A percentile compares a stretch with the other conserved stretches of the same genome.
Conservation (phyloP, 2,113 vertebrate genomes). For the Glareola pratincola region DNA sequence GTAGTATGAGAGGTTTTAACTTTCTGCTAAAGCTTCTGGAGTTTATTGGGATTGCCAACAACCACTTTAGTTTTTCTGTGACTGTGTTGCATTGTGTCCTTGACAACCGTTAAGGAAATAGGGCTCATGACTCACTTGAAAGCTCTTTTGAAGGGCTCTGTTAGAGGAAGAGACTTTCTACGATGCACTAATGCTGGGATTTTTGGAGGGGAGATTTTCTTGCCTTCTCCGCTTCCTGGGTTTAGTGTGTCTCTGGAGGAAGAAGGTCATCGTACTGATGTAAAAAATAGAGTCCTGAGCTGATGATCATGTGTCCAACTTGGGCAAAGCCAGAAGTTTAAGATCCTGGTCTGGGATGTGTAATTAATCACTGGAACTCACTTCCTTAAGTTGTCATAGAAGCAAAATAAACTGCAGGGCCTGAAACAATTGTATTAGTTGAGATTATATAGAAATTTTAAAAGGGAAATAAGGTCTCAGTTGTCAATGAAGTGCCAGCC, state of each 20-base stretch:
- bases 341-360: neutral
- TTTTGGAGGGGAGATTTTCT: neutral
- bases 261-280: neutral
- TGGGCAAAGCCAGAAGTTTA: neutral
- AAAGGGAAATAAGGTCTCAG: neutral
- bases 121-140: neutral
- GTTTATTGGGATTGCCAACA: neutral
- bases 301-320: neutral
- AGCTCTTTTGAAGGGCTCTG: neutral
- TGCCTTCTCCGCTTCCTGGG: neutral
- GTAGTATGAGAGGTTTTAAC: neutral
- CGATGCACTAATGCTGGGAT: neutral
- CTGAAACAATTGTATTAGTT: neutral
- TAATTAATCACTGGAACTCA: neutral
- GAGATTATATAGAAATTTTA: neutral
- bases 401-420: neutral
- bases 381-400: neutral
- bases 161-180: neutral
- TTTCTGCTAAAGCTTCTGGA: neutral
- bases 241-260: neutral
- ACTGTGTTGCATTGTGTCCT: conserved; percentile 3
- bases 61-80: neutral
- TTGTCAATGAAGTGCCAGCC: neutral
- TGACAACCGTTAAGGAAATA: conserved; percentile 14
- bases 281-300: neutral